Evolutionary conservation across 2,113 vertebrate species (phyloP).

Genomic region (Hippocampus zosterae): DNA sequence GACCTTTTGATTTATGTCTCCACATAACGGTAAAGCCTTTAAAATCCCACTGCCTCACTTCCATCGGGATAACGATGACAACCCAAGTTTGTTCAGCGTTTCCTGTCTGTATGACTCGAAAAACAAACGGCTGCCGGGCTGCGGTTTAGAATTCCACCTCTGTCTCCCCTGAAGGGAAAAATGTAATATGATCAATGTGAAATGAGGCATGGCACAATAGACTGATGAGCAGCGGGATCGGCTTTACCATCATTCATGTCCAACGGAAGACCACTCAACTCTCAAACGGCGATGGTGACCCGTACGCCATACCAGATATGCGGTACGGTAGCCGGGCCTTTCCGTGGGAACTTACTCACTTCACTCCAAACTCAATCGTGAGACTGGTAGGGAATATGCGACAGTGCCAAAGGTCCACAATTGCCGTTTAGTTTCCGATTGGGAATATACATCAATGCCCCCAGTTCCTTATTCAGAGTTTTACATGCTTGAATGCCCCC

Average conservation of each 20-base stretch:
- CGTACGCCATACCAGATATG: not conserved
- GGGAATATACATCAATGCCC: too few species aligned
- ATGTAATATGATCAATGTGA: constrained; percentile 2
- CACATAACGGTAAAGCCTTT: constrained; percentile 2
- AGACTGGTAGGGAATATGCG: too few species aligned
- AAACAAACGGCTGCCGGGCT: not conserved
- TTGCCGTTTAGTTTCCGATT: too few species aligned
- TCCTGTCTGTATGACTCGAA: not conserved
- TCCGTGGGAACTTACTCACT: too few species aligned
- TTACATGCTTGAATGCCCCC: too few species aligned
- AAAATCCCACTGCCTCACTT: not conserved
- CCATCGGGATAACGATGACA: not conserved
- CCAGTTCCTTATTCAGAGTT: too few species aligned
- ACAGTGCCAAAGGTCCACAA: too few species aligned
- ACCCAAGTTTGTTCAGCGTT: not conserved
- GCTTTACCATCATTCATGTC: not conserved
- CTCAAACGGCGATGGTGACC: not conserved
- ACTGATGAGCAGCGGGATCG: not conserved
- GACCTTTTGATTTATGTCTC: not conserved
- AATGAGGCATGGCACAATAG: constrained; percentile 1
- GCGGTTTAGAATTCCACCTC: not conserved
- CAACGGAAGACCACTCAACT: not conserved
- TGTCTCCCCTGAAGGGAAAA: not conserved
- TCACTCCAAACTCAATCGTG: too few species aligned
- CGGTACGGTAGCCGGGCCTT: too few species aligned